Base-by-base conservation (phyloP, 1,140 invertebrate genomes). In the Tetranychus urticae region DNA sequence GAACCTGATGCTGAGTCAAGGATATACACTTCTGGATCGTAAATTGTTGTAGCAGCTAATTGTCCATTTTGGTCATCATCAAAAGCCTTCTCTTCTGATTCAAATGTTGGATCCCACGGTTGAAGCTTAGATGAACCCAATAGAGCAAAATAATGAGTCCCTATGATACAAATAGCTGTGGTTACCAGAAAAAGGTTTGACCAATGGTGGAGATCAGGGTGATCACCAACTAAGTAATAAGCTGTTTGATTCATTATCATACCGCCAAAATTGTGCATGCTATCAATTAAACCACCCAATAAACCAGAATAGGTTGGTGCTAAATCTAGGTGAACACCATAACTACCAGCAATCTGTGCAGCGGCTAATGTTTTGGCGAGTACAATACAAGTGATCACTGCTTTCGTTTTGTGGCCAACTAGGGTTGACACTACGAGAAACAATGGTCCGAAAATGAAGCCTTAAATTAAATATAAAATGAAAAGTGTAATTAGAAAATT, bases 131-230 rank as follows among this genome's bases (percentile, higher is more conserved):
- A 65, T 12, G 66, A 58, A 31, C 60, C 63, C 46, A 67, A 66
- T 2, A 60, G 34, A n/a, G 78, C 75, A 69, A 85, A 92, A 7
- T 83, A 75, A 0, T 87, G 37, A 61, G 84, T 81, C 67, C 88
- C 85, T 3, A 86, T 69, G 2, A 78, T 66, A 67, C 87, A 88
- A 7, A 92, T 70, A 2, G 66, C 80, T 46, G 84, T 80, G 0
- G 85, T 83, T 3, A 84, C 80, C 69, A 81, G 85, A 71, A 92
- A 91, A 64, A 91, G 82, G 1, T 83, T 78, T 39, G 82, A 79
- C 88, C 88, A 93, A 3, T 84, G 80, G 37, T 75, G 76, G 63
- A 85, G 79, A 1, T 80, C 82, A 78, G 82, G 77, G 86, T 66
- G 62, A 48, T 63, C 34, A 14, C 62, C 47, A 34, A 64, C 66